phyloP scores from a whole-genome alignment of 2,113 vertebrate genomes.

The Sinocyclocheilus anophthalmus region DNA sequence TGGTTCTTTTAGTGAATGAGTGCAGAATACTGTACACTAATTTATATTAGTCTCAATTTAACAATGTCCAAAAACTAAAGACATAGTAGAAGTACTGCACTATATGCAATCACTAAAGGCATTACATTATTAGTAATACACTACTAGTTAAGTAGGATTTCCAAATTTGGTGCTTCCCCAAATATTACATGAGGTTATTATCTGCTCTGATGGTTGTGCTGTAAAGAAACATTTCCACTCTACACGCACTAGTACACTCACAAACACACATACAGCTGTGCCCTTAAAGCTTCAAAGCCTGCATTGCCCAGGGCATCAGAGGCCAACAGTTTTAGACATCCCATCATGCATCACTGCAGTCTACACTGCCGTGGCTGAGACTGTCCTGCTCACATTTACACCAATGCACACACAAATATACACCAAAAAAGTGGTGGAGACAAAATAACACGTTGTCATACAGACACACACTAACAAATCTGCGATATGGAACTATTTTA shows the following conservation, averaged over 20 bases:
- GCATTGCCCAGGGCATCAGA: conserved; percentile 7
- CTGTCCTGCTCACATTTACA: conserved; percentile 2
- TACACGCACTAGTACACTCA: neutral
- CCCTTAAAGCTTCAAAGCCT: conserved; percentile 33
- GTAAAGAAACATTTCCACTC: conserved; percentile 6
- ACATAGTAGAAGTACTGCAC: neutral
- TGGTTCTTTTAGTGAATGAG: neutral
- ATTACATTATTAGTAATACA: neutral
- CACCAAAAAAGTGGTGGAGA: neutral
- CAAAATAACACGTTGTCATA: neutral
- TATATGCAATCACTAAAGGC: neutral
- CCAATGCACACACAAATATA: conserved; percentile 16
- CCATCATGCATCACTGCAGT: conserved; percentile 38
- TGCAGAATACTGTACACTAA: neutral
- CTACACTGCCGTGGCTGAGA: neutral
- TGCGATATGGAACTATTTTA: neutral
- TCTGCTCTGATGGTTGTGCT: conserved; percentile 13
- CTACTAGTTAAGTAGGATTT: neutral
- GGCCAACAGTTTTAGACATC: conserved; percentile 20
- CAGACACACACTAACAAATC: neutral
- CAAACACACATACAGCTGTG: conserved; percentile 24
- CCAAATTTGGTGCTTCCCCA: neutral
- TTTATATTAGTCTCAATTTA: neutral
- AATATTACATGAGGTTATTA: conserved; percentile 25
- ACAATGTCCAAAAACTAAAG: neutral